Evolutionary conservation across 2,888 invertebrate genomes (phyloP).

Genomic region (Polydrusus tereticollis): DNA sequence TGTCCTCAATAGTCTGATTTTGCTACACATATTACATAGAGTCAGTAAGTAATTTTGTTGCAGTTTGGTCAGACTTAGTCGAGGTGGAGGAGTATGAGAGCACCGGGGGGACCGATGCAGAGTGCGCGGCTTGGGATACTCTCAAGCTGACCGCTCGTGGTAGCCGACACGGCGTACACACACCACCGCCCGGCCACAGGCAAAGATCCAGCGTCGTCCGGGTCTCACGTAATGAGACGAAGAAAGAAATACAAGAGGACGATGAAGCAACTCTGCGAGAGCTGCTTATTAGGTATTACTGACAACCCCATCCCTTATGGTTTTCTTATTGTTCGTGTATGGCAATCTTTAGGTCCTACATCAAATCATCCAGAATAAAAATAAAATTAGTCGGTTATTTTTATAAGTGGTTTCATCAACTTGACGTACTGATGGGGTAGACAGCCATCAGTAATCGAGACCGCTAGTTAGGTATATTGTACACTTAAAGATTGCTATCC

Average conservation of each 20-base stretch:
- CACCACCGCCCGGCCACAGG: slow-evolving; percentile 61
- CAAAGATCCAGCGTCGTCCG: slow-evolving; percentile 65
- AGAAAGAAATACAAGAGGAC: slow-evolving; percentile 79
- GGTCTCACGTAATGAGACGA: slow-evolving; percentile 81
- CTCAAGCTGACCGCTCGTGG: slow-evolving; percentile 68
- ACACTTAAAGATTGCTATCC: no score
- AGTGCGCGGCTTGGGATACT: slow-evolving; percentile 64
- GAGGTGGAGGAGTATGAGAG: slow-evolving; percentile 69
- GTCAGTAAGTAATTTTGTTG: slow-evolving; percentile 3
- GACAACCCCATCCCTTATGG: background rate
- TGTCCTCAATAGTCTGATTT: no score
- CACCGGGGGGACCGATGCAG: slow-evolving; percentile 55
- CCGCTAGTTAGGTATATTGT: no score
- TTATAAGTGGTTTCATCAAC: no score
- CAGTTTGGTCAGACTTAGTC: slow-evolving; percentile 66
- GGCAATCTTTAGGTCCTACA: slow-evolving; percentile 8
- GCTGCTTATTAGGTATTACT: slow-evolving; percentile 88
- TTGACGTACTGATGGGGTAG: no score
- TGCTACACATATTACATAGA: no score
- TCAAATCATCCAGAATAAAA: no score
- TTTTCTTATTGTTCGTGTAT: background rate
- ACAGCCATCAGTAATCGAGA: no score
- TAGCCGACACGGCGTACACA: slow-evolving; percentile 56
- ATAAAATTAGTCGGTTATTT: no score
- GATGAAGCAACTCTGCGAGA: slow-evolving; percentile 95